These are phyloP conservation scores for Dryocosmus kuriphilus DNA, from an alignment of 2,888 invertebrate genomes.

Conservation along the genomic window DNA sequence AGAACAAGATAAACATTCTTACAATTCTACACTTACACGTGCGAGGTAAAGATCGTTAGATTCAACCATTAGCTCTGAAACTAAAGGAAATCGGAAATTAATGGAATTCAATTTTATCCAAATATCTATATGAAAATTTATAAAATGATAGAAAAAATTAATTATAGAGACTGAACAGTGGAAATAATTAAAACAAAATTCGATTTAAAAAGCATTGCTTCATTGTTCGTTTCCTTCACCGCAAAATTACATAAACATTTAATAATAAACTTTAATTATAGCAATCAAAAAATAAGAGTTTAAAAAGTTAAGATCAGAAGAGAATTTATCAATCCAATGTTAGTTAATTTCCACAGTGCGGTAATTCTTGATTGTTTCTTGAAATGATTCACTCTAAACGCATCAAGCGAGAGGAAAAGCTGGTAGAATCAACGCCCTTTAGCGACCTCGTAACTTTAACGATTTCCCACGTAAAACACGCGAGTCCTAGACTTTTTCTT, in stretches of 20 bases:
- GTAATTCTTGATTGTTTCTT: background rate
- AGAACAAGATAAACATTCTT: constrained; percentile 22
- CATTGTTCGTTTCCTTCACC: background rate
- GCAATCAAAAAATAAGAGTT: no score
- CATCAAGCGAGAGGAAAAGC: background rate
- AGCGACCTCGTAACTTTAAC: constrained; percentile 56
- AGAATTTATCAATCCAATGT: background rate
- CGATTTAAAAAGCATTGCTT: background rate
- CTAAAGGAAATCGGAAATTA: no score
- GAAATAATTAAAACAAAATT: no score
- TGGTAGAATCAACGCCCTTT: constrained; percentile 48
- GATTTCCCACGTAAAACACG: constrained; percentile 52
- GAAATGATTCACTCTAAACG: background rate
- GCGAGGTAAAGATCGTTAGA: constrained; percentile 13
- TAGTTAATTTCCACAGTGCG: background rate
- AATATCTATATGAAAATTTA: no score
- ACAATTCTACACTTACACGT: constrained; percentile 14
- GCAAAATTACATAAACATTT: background rate
- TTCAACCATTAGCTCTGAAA: background rate
- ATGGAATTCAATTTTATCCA: no score
- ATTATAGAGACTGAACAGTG: no score
- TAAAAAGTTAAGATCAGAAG: no score
- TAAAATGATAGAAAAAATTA: no score
- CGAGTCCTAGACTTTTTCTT: constrained; percentile 1
- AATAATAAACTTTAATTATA: background rate